A percentile compares a stretch with the other conserved stretches of the same genome.
Evolutionary conservation across 1,140 invertebrate species (phyloP).

Genomic region (Caenorhabditis inopinata): DNA sequence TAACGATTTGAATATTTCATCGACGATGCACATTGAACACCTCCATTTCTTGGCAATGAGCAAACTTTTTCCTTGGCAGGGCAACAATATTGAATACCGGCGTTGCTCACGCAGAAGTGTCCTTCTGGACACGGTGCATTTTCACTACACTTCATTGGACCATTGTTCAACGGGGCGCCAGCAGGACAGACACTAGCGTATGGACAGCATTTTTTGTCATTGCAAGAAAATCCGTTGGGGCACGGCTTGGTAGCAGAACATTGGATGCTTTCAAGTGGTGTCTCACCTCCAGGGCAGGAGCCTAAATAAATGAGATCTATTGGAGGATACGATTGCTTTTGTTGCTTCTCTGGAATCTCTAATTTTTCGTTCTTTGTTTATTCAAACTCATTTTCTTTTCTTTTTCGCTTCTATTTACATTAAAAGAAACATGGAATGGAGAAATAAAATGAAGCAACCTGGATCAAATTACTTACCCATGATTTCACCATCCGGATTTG

Average conservation of each 20-base stretch:
- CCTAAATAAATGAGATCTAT: conserved; percentile 43
- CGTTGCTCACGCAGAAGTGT: conserved; percentile 62
- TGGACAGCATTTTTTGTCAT: conserved; percentile 61
- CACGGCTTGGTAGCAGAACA: conserved; percentile 60
- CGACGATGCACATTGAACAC: conserved; percentile 40
- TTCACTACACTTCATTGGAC: conserved; percentile 56
- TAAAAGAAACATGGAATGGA: neutral
- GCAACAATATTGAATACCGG: conserved; percentile 63
- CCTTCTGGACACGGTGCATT: conserved; percentile 64
- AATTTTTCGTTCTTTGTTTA: conserved; percentile 54
- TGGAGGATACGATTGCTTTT: conserved; percentile 11
- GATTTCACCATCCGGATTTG: conserved; percentile 38
- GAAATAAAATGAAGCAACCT: neutral
- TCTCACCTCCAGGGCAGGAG: conserved; percentile 57
- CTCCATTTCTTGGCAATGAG: conserved; percentile 43
- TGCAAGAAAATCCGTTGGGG: conserved; percentile 57
- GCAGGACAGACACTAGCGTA: conserved; percentile 63
- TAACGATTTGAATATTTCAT: conserved; percentile 55
- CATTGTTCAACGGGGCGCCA: conserved; percentile 59
- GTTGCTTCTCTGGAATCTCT: conserved; percentile 57
- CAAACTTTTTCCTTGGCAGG: conserved; percentile 56
- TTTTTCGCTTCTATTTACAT: neutral
- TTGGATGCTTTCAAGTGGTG: conserved; percentile 48
- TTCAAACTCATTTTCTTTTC: conserved; percentile 3
- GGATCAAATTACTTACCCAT: conserved; percentile 38